Conservation (phyloP, 2,113 vertebrate species). For the Pachycephala philippinensis region DNA sequence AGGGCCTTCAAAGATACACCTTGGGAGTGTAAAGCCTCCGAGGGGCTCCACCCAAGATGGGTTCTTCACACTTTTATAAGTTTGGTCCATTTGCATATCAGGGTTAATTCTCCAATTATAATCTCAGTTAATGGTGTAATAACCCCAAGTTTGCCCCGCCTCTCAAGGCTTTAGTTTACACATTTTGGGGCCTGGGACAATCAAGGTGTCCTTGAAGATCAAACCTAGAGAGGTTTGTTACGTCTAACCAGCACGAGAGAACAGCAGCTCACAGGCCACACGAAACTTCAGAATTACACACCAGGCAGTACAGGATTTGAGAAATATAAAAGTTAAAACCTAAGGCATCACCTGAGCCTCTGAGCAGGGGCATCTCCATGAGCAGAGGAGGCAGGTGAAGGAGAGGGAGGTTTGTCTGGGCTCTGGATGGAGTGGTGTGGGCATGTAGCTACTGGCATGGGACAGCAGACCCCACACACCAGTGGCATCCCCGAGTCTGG, state of each 20-base stretch:
- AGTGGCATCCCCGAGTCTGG: not conserved
- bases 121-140: not conserved
- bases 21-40: not conserved
- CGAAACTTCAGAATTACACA: not conserved
- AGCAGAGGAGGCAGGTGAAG: not conserved
- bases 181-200: not conserved
- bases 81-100: not conserved
- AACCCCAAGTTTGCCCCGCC: not conserved
- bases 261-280: not conserved
- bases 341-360: not conserved
- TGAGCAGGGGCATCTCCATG: not conserved
- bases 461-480: not conserved
- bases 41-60: not conserved
- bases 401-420: not conserved
- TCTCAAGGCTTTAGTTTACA: not conserved
- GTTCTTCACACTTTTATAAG: not conserved
- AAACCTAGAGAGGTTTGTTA: not conserved
- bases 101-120: not conserved
- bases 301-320: not conserved
- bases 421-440: not conserved
- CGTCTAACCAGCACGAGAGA: not conserved
- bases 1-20: not conserved
- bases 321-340: not conserved
- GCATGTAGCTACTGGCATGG: accelerated
- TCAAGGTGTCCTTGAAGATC: not conserved